Evolutionary conservation across 2,113 vertebrate species (phyloP).

Genomic region (Vulpes vulpes): DNA sequence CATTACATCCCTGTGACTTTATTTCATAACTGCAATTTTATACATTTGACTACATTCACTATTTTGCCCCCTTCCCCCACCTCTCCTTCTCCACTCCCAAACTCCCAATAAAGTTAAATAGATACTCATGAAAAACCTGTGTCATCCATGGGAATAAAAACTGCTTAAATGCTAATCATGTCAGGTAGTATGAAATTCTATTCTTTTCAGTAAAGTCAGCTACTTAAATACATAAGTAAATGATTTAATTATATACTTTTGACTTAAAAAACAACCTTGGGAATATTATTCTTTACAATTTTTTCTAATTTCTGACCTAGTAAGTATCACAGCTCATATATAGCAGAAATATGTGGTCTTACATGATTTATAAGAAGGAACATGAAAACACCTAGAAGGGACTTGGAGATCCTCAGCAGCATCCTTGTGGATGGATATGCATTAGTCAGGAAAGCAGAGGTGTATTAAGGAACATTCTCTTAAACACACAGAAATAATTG

Average conservation of each 20-base stretch:
- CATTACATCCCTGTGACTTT: neutral
- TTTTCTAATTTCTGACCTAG: neutral
- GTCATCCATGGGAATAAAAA: neutral
- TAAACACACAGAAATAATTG: neutral
- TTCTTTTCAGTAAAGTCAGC: neutral
- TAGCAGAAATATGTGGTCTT: neutral
- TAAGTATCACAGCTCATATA: conserved; percentile 20
- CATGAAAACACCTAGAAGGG: neutral
- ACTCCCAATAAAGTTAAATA: neutral
- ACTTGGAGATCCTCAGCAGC: neutral
- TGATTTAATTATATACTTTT: neutral
- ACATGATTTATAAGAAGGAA: neutral
- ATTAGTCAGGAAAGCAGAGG: neutral
- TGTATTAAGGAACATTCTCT: neutral
- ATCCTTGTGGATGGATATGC: neutral
- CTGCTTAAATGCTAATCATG: neutral
- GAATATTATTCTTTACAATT: neutral
- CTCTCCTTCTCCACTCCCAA: neutral
- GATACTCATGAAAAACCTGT: neutral
- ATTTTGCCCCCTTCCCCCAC: too few species aligned
- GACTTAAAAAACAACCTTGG: neutral
- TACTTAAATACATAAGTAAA: neutral
- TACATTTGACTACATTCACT: neutral
- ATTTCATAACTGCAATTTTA: neutral
- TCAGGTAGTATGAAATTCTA: conserved; percentile 3